phyloP scores from a whole-genome alignment of 2,888 invertebrate species.

The Saturnia japonica region DNA sequence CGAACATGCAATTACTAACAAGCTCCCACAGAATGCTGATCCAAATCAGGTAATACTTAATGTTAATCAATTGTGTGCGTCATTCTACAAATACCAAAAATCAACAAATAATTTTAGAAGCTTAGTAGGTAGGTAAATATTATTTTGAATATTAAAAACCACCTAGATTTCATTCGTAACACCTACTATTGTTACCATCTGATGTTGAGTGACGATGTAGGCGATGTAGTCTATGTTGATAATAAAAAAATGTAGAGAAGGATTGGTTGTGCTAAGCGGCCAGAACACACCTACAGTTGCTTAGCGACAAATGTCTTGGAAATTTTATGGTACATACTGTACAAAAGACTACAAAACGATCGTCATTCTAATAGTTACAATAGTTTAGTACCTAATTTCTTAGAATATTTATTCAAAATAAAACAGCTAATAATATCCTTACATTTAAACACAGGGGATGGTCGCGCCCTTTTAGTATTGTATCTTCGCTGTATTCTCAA shows the following conservation, averaged over 20 bases:
- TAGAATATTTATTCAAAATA: not conserved
- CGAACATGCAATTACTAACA: slow-evolving; percentile 84
- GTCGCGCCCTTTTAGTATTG: not conserved
- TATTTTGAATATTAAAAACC: too few species aligned
- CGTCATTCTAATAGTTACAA: not conserved
- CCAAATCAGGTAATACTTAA: slow-evolving; percentile 62
- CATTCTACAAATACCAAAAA: not conserved
- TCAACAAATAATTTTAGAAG: not conserved
- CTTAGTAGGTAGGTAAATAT: not conserved
- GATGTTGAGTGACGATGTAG: too few species aligned
- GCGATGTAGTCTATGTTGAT: too few species aligned
- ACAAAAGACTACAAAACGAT: not conserved
- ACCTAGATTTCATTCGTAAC: too few species aligned
- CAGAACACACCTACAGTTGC: not conserved
- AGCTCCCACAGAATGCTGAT: slow-evolving; percentile 64
- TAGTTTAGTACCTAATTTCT: not conserved
- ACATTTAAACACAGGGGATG: not conserved
- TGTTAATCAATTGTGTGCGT: slow-evolving; percentile 17
- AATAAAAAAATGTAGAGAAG: not conserved
- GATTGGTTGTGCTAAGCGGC: not conserved
- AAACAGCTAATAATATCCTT: not conserved
- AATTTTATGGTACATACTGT: not conserved
- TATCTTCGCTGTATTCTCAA: not conserved
- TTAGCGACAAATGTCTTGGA: not conserved
- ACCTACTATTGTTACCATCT: too few species aligned